A percentile compares a stretch with the other conserved stretches of the same genome.
These are phyloP conservation scores for Koerneria pararmatus DNA, from an alignment of 2,888 invertebrate species.

Conservation along the genomic window DNA sequence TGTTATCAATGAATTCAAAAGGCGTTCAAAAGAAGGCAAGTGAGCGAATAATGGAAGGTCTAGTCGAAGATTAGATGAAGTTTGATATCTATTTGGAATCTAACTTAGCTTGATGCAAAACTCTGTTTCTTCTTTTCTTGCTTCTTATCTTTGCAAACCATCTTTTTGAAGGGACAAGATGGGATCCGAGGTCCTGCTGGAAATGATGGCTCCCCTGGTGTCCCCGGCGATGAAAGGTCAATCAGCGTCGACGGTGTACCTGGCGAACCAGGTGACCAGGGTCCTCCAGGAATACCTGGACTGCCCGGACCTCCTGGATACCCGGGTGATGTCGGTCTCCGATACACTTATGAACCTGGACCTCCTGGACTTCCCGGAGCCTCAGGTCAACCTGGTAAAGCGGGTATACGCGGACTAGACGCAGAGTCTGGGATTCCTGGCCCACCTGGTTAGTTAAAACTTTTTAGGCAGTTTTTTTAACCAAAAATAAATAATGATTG, in stretches of 20 bases:
- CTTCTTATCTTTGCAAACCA: too few species aligned
- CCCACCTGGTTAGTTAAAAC: neutral
- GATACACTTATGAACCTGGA: constrained; percentile 7
- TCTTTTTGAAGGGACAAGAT: neutral
- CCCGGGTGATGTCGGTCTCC: constrained; percentile 14
- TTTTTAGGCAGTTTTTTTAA: neutral
- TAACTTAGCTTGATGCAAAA: too few species aligned
- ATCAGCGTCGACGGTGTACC: neutral
- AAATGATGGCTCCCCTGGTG: neutral
- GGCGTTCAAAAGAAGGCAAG: too few species aligned
- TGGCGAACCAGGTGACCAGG: neutral
- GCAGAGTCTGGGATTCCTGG: constrained; percentile 16
- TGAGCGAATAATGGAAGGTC: too few species aligned
- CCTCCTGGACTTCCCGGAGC: constrained; percentile 11
- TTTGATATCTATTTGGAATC: too few species aligned
- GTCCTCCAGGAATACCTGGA: constrained; percentile 12
- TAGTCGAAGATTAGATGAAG: too few species aligned
- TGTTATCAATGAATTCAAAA: too few species aligned
- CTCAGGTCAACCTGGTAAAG: constrained; percentile 3
- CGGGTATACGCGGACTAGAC: constrained; percentile 3
- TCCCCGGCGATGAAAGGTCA: neutral
- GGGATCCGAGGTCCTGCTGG: constrained; percentile 14
- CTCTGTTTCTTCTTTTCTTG: too few species aligned
- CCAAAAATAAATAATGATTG: too few species aligned
- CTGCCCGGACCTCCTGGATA: constrained; percentile 11